phyloP scores from a whole-genome alignment of 2,888 invertebrate species.

The Hemistola chrysoprasaria region DNA sequence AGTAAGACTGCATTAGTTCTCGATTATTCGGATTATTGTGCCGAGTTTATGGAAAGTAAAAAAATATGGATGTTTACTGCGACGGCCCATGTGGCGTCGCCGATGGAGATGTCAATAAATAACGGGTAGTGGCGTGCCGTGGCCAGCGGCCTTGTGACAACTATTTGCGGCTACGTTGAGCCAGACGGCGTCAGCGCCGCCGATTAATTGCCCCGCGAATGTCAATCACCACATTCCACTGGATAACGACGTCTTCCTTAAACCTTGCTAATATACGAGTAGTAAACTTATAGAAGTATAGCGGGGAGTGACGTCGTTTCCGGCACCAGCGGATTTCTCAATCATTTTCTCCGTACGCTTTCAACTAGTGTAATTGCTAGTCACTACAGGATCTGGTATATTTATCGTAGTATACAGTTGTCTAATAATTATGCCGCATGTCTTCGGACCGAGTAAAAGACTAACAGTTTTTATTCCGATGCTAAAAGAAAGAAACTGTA shows the following conservation, averaged over 20 bases:
- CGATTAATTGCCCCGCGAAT: slow-evolving; percentile 66
- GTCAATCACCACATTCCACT: slow-evolving; percentile 61
- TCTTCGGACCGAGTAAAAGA: too few relatives aligned
- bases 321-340: slow-evolving; percentile 21
- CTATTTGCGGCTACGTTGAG: slow-evolving; percentile 64
- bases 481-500: too few relatives aligned
- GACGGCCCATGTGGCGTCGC: slow-evolving; percentile 41
- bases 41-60: slow-evolving; percentile 1
- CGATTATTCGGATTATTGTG: too few relatives aligned
- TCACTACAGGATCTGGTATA: too few relatives aligned
- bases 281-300: slow-evolving; percentile 30
- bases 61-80: slow-evolving; percentile 48
- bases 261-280: slow-evolving; percentile 37
- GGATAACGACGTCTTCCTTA: slow-evolving; percentile 44
- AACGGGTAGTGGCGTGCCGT: slow-evolving; percentile 48
- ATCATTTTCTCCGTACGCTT: slow-evolving; percentile 11
- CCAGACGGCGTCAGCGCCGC: slow-evolving; percentile 41
- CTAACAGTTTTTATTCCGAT: too few relatives aligned
- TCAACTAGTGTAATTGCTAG: background rate
- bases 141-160: slow-evolving; percentile 62
- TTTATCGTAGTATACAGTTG: too few relatives aligned
- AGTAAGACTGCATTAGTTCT: too few relatives aligned
- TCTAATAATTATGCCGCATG: too few relatives aligned
- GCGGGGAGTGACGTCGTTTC: slow-evolving; percentile 31
- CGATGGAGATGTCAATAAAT: slow-evolving; percentile 54